Evolutionary conservation across 2,113 vertebrate species (phyloP).

Genomic region (Eonycteris spelaea): DNA sequence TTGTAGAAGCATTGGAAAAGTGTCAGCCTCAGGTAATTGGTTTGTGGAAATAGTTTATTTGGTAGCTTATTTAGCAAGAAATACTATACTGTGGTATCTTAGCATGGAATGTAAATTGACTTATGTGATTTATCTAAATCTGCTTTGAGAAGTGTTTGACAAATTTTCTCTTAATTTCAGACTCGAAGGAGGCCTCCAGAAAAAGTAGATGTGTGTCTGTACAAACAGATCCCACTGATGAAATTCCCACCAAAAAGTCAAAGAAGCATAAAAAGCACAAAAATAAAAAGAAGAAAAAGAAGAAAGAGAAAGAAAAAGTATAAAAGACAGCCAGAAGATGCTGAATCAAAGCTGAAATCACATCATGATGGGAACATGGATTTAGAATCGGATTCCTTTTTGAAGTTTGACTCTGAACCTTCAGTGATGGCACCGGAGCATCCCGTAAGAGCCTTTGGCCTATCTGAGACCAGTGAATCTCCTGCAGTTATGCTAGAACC

Average conservation of each 20-base stretch:
- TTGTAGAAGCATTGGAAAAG: not conserved
- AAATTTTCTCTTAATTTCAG: slow-evolving; percentile 77
- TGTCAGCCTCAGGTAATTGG: not conserved
- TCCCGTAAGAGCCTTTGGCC: slow-evolving; percentile 57
- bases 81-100: not conserved
- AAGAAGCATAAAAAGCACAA: slow-evolving; percentile 99
- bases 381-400: slow-evolving; percentile 84
- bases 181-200: slow-evolving; percentile 81
- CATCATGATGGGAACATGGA: slow-evolving; percentile 84
- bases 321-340: slow-evolving; percentile 83
- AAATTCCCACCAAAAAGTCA: slow-evolving; percentile 87
- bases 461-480: slow-evolving; percentile 55
- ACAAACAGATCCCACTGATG: slow-evolving; percentile 86
- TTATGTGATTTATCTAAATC: not conserved
- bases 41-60: not conserved
- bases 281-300: slow-evolving; percentile 94
- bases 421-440: slow-evolving; percentile 70
- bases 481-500: slow-evolving; percentile 56
- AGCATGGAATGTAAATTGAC: not conserved
- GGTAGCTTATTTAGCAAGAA: not conserved
- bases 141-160: not conserved
- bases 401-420: slow-evolving; percentile 82
- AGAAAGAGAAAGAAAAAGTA: slow-evolving; percentile 91
- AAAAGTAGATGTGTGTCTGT: slow-evolving; percentile 82
- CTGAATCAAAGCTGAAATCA: slow-evolving; percentile 78